Conservation (phyloP, 2,797 vertebrate genomes). For the Cyprinella venusta region DNA sequence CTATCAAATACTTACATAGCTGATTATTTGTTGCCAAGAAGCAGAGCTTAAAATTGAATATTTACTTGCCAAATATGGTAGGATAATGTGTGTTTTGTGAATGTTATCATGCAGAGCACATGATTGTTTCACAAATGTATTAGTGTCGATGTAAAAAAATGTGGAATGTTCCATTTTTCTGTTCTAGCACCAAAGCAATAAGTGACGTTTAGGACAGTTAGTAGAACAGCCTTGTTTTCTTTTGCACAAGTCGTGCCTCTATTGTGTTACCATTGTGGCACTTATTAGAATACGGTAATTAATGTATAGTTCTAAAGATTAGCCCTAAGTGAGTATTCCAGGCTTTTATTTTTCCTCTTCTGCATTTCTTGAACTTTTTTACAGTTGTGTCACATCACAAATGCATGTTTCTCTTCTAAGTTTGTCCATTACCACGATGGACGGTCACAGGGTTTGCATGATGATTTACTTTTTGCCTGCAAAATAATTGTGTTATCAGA, state of each 20-base stretch:
- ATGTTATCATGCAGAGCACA: constrained; percentile 44
- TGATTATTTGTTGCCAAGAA: constrained; percentile 40
- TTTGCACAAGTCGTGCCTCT: constrained; percentile 28
- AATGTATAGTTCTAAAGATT: constrained; percentile 2
- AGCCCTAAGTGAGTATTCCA: not conserved
- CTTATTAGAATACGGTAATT: constrained; percentile 3
- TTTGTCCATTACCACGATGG: constrained; percentile 3
- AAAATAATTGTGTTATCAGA: constrained; percentile 13
- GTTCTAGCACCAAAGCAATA: constrained; percentile 59
- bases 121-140: constrained; percentile 51
- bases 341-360: not conserved
- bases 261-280: constrained; percentile 14
- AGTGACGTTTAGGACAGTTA: constrained; percentile 35
- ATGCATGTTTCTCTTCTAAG: constrained; percentile 15
- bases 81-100: constrained; percentile 56
- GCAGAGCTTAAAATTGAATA: constrained; percentile 39
- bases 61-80: constrained; percentile 50
- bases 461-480: constrained; percentile 30
- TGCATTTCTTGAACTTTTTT: constrained; percentile 6
- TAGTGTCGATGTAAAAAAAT: constrained; percentile 49
- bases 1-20: constrained; percentile 14
- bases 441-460: constrained; percentile 48
- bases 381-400: not conserved
- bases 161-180: constrained; percentile 47
- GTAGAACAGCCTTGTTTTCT: constrained; percentile 1